Evolutionary conservation across 92 coral and sea anemone species (phyloP).

Genomic region (Palythoa grandiflora): DNA sequence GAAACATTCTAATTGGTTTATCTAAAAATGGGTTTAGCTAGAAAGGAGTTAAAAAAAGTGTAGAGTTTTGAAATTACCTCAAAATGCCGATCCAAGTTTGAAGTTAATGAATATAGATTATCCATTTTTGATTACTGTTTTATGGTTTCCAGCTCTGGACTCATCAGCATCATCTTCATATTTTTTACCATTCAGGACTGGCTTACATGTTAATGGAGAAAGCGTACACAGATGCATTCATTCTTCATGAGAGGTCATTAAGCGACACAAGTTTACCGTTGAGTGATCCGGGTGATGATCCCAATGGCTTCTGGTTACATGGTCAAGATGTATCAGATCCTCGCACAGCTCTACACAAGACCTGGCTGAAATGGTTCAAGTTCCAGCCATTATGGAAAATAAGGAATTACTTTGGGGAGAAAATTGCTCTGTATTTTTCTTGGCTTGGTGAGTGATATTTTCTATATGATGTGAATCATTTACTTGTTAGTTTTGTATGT

Average conservation of each 20-base stretch:
- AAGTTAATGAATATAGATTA: no score
- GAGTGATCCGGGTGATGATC: conserved; percentile 69
- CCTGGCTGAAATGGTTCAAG: conserved; percentile 88
- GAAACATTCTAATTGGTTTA: no score
- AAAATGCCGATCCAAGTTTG: no score
- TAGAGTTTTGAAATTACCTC: no score
- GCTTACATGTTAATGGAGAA: conserved; percentile 90
- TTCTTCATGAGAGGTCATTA: conserved; percentile 82
- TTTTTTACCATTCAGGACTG: conserved; percentile 64
- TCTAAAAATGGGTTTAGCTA: no score
- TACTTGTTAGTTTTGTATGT: no score
- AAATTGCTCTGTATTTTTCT: conserved; percentile 93
- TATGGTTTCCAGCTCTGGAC: no score
- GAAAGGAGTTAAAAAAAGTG: no score
- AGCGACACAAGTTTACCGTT: conserved; percentile 77
- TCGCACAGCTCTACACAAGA: conserved; percentile 77
- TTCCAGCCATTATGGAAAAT: conserved; percentile 98
- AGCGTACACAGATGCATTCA: conserved; percentile 90
- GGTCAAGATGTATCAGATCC: conserved; percentile 90
- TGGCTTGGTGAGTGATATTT: conserved; percentile 85
- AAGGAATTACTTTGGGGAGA: conserved; percentile 96
- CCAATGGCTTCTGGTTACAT: conserved; percentile 61
- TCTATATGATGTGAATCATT: no score
- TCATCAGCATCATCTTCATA: no score
- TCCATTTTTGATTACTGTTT: no score